phyloP scores from a whole-genome alignment of 2,797 vertebrate genomes.

The Oreonectes daqikongensis region DNA sequence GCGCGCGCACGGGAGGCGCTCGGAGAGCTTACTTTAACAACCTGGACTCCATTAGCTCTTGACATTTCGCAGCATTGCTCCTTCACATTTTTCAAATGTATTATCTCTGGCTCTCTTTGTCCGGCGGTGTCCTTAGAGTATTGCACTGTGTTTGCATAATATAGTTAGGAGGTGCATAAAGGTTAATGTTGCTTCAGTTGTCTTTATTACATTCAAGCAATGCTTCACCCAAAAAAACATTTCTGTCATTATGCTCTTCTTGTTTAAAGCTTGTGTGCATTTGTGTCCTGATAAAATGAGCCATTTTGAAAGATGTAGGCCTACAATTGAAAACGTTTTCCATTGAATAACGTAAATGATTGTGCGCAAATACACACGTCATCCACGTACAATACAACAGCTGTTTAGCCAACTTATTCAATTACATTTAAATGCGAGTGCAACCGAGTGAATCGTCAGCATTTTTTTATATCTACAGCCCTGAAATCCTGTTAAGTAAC shows the following conservation, averaged over 20 bases:
- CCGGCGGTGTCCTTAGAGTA: conserved; percentile 21
- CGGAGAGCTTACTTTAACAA: conserved; percentile 47
- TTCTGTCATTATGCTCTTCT: neutral
- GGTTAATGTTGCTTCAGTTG: conserved; percentile 15
- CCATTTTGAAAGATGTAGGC: too few species aligned
- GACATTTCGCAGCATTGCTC: conserved; percentile 43
- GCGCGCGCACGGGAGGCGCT: conserved; percentile 38
- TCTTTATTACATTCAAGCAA: neutral
- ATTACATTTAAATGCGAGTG: conserved; percentile 30
- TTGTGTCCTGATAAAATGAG: neutral
- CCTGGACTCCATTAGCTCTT: conserved; percentile 49
- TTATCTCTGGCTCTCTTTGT: conserved; percentile 3
- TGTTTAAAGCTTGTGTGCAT: neutral
- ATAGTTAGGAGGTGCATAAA: conserved; percentile 18
- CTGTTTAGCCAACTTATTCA: neutral
- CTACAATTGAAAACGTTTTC: neutral
- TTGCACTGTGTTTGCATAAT: conserved; percentile 39
- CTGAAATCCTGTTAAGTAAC: conserved; percentile 28
- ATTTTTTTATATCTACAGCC: conserved; percentile 27
- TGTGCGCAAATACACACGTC: neutral
- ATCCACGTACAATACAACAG: neutral
- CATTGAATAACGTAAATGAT: neutral
- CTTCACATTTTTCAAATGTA: conserved; percentile 45
- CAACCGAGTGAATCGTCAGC: conserved; percentile 15
- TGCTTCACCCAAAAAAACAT: neutral